A percentile compares a stretch with the other conserved stretches of the same genome.
These are phyloP conservation scores for Embiotoca jacksoni DNA, from an alignment of 2,113 vertebrate genomes.

Conservation along the genomic window DNA sequence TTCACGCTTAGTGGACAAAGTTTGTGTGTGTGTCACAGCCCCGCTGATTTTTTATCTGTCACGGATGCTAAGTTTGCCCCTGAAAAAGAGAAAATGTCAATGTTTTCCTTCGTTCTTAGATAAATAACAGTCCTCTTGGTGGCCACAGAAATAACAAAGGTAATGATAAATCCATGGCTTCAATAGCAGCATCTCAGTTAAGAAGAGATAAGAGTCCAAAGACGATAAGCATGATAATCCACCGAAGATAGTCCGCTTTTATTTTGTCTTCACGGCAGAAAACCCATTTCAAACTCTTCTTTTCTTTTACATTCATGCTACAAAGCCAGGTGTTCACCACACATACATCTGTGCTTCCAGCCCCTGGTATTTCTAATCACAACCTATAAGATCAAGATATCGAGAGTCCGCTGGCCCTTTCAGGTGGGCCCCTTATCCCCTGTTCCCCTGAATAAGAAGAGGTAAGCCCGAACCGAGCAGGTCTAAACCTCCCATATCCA, in stretches of 20 bases:
- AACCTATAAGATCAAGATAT: slow-evolving; percentile 19
- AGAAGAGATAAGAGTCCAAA: slow-evolving; percentile 25
- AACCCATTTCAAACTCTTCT: slow-evolving; percentile 11
- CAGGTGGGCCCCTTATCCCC: slow-evolving; percentile 13
- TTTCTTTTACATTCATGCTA: slow-evolving; percentile 24
- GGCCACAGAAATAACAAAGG: not conserved
- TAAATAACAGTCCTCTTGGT: not conserved
- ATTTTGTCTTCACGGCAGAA: slow-evolving; percentile 27
- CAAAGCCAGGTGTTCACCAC: not conserved
- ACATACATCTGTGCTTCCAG: not conserved
- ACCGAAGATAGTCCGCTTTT: slow-evolving; percentile 21
- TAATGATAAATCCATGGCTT: slow-evolving; percentile 9
- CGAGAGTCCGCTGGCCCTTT: not conserved
- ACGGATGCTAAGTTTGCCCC: not conserved
- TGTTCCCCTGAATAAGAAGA: slow-evolving; percentile 28
- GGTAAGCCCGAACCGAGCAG: slow-evolving; percentile 8
- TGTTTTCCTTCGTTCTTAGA: not conserved
- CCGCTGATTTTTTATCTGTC: slow-evolving; percentile 27
- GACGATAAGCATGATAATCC: slow-evolving; percentile 48
- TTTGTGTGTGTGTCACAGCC: slow-evolving; percentile 42
- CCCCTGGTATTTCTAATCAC: slow-evolving; percentile 2
- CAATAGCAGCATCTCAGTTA: not conserved
- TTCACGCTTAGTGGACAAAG: slow-evolving; percentile 46
- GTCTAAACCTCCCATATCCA: slow-evolving; percentile 64
- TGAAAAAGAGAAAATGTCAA: slow-evolving; percentile 5